These are phyloP conservation scores for Cephonodes hylas DNA, from an alignment of 2,888 invertebrate species.

Conservation along the genomic window DNA sequence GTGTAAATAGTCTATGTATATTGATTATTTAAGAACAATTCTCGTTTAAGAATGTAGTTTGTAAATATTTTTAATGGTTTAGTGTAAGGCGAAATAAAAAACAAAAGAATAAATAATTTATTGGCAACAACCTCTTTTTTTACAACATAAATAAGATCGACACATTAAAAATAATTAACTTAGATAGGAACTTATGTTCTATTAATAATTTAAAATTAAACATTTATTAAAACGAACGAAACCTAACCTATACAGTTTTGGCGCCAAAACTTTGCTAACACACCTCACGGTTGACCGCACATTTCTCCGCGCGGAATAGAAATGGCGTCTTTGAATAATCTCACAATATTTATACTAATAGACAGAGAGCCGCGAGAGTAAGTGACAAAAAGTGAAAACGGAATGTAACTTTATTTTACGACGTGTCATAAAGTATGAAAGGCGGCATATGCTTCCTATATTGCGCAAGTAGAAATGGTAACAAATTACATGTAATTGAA, in stretches of 20 bases:
- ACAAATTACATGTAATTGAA: neutral
- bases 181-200: too few species aligned
- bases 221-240: neutral
- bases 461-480: conserved; percentile 5
- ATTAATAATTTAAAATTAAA: neutral
- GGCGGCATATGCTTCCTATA: neutral
- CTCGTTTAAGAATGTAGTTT: neutral
- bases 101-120: conserved; percentile 17
- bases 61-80: neutral
- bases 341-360: conserved; percentile 3
- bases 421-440: conserved; percentile 1
- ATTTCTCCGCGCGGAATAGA: conserved; percentile 2
- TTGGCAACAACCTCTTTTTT: neutral
- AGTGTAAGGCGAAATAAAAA: conserved; percentile 31
- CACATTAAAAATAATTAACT: neutral
- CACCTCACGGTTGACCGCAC: neutral
- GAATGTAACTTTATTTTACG: conserved; percentile 34
- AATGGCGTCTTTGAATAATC: neutral
- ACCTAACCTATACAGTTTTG: neutral
- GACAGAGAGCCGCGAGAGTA: neutral
- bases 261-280: conserved; percentile 4
- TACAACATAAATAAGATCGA: neutral
- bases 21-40: too few species aligned
- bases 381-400: conserved; percentile 33
- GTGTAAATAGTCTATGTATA: neutral